Percentiles rank a stretch among this genome's conserved stretches.
phyloP scores from a whole-genome alignment of 2,113 vertebrate species.

The Melierax canorus region DNA sequence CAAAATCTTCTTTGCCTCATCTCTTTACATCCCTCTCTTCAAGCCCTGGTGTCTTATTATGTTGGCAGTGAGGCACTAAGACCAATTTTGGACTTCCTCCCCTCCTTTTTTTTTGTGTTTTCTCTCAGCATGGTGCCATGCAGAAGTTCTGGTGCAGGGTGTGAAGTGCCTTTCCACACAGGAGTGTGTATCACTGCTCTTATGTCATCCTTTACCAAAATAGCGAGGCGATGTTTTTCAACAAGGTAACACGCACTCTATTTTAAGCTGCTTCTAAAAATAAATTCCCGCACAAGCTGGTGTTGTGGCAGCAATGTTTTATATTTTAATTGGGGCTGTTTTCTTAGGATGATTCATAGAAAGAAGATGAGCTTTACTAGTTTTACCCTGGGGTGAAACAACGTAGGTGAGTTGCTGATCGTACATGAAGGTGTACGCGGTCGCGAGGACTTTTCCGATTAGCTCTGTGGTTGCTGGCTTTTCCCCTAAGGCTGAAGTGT shows the following conservation, averaged over 20 bases:
- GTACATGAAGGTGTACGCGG: fast-evolving
- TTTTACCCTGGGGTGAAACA: not conserved
- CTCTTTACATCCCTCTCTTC: not conserved
- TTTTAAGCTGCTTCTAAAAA: conserved; percentile 44
- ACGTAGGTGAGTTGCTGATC: not conserved
- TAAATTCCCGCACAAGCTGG: not conserved
- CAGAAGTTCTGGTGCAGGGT: not conserved
- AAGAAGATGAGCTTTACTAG: conserved; percentile 6
- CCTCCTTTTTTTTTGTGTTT: not conserved
- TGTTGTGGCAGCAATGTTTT: not conserved
- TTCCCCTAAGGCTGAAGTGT: not conserved
- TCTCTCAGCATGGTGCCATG: not conserved
- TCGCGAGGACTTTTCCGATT: not conserved
- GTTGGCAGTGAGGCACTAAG: not conserved
- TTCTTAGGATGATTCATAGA: conserved; percentile 33
- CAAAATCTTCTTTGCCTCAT: not conserved
- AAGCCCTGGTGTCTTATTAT: not conserved
- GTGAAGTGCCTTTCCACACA: not conserved
- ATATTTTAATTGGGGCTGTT: not conserved
- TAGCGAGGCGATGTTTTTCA: not conserved
- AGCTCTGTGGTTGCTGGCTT: not conserved
- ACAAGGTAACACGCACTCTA: not conserved
- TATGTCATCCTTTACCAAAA: not conserved
- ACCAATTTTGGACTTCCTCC: not conserved
- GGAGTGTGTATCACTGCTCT: not conserved